phyloP scores from a whole-genome alignment of 1,140 invertebrate genomes.

The Drosophila kanapiae region DNA sequence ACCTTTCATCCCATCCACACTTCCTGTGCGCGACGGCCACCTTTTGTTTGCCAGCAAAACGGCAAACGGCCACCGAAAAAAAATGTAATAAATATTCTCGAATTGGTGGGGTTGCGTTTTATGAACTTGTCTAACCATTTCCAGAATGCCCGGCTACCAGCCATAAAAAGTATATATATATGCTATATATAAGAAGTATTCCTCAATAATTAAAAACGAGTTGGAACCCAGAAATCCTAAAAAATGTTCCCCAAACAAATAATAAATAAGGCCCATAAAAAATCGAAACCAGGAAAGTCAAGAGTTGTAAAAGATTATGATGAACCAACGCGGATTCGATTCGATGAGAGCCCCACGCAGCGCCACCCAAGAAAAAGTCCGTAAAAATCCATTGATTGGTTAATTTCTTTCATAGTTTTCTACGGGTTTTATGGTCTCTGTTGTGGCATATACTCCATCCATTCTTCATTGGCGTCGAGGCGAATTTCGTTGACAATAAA shows the following conservation, averaged over 20 bases:
- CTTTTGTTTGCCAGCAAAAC: constrained; percentile 44
- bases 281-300: constrained; percentile 45
- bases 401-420: constrained; percentile 73
- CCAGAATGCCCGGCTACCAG: constrained; percentile 29
- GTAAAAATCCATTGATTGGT: constrained; percentile 67
- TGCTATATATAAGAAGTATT: constrained; percentile 35
- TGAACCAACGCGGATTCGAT: constrained; percentile 29
- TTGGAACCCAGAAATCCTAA: constrained; percentile 10
- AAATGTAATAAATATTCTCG: constrained; percentile 61
- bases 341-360: constrained; percentile 62
- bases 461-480: no score
- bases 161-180: constrained; percentile 30
- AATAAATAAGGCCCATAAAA: constrained; percentile 36
- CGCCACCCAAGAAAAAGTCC: constrained; percentile 58
- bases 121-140: constrained; percentile 51
- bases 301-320: constrained; percentile 59
- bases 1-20: constrained; percentile 33
- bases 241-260: constrained; percentile 19
- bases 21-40: constrained; percentile 56
- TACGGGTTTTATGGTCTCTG: constrained; percentile 52
- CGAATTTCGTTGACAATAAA: constrained; percentile 69
- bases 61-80: constrained; percentile 36
- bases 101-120: constrained; percentile 35
- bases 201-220: constrained; percentile 58
- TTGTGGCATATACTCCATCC: no score